Evolutionary conservation across 2,888 invertebrate species (phyloP).

Genomic region (Sturmia bella): DNA sequence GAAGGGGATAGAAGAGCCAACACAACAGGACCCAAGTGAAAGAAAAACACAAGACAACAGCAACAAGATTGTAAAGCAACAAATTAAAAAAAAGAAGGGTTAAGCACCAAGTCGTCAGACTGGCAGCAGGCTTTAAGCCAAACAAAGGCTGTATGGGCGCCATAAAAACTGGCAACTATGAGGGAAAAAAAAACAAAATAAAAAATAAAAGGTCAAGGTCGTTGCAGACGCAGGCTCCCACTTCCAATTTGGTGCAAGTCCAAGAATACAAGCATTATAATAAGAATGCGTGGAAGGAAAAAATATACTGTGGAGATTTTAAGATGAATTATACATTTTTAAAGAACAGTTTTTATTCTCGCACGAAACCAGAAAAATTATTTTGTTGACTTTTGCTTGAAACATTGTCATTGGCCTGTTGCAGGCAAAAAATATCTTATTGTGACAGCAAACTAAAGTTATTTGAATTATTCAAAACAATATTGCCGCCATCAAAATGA

Average conservation of each 20-base stretch:
- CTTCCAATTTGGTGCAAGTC: not conserved
- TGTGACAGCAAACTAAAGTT: no score
- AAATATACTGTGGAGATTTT: no score
- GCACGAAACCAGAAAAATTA: no score
- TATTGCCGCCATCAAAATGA: no score
- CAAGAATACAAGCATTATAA: not conserved
- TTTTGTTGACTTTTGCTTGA: no score
- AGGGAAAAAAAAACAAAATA: no score
- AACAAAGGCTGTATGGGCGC: constrained; percentile 30
- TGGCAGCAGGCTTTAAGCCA: constrained; percentile 29
- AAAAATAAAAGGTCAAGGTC: constrained; percentile 67
- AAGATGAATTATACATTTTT: no score
- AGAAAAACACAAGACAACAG: constrained; percentile 18
- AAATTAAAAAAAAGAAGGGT: constrained; percentile 19
- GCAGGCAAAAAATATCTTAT: no score
- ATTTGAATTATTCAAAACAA: no score
- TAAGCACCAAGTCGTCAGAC: constrained; percentile 12
- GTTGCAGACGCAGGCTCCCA: not conserved
- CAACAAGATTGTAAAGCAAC: constrained; percentile 29
- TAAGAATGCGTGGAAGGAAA: no score
- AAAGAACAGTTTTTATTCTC: no score
- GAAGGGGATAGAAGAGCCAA: constrained; percentile 1
- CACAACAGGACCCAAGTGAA: constrained; percentile 21
- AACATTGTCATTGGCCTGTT: no score
- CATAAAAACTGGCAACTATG: constrained; percentile 33